A percentile compares a stretch with the other conserved stretches of the same genome.
Evolutionary conservation across 2,797 vertebrate species (phyloP).

Genomic region (Limnodromus scolopaceus): DNA sequence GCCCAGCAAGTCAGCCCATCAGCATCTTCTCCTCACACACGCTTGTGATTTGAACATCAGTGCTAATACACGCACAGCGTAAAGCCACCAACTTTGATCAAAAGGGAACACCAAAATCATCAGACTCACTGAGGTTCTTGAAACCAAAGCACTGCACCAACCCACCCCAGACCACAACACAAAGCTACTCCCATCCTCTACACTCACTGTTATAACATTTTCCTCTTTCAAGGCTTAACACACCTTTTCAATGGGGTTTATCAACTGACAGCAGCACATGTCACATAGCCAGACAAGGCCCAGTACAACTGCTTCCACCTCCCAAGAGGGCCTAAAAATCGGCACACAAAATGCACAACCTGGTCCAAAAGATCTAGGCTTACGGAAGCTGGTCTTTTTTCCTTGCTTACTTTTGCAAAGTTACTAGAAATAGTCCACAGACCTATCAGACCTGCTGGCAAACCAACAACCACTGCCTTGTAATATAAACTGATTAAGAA

Average conservation of each 20-base stretch:
- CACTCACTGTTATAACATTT: background rate
- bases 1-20: background rate
- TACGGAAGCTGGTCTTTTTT: background rate
- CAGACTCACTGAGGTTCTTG: background rate
- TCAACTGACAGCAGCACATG: background rate
- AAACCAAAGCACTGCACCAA: background rate
- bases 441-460: background rate
- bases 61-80: background rate
- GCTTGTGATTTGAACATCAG: background rate
- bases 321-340: background rate
- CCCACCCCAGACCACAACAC: fast-evolving
- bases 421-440: background rate
- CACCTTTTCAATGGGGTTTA: background rate
- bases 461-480: fast-evolving
- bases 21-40: background rate
- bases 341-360: background rate
- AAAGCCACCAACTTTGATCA: background rate
- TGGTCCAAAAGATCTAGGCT: background rate
- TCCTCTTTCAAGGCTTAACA: background rate
- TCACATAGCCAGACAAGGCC: background rate
- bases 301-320: background rate
- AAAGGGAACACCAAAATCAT: background rate
- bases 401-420: background rate
- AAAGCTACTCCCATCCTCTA: background rate
- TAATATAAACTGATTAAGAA: background rate